phyloP scores from a whole-genome alignment of 2,888 invertebrate genomes.

The Synanthedon myopaeformis region DNA sequence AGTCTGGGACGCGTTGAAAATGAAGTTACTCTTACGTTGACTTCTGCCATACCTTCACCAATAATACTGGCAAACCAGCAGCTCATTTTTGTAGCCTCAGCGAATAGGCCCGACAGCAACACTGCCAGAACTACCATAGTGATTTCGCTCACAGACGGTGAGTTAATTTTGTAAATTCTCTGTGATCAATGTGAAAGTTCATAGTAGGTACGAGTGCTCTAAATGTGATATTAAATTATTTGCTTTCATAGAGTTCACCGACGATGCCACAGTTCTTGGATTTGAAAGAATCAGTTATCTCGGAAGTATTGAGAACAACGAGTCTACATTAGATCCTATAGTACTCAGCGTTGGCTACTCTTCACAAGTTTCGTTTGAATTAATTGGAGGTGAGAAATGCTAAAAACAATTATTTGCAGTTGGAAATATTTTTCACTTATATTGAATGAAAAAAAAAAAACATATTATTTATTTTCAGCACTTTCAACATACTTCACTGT shows the following conservation, averaged over 20 bases:
- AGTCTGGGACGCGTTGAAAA: constrained; percentile 7
- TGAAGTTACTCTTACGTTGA: constrained; percentile 7
- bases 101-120: constrained; percentile 10
- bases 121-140: constrained; percentile 15
- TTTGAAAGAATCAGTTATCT: constrained; percentile 35
- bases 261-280: constrained; percentile 26
- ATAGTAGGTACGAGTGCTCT: too few relatives aligned
- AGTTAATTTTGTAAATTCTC: background rate
- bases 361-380: constrained; percentile 23
- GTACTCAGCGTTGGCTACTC: constrained; percentile 26
- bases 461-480: constrained; percentile 11
- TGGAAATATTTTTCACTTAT: background rate
- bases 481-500: constrained; percentile 14
- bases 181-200: too few relatives aligned
- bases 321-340: constrained; percentile 23
- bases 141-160: constrained; percentile 9
- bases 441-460: too few relatives aligned
- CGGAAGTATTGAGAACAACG: constrained; percentile 26
- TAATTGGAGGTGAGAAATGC: constrained; percentile 32
- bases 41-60: constrained; percentile 12
- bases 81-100: constrained; percentile 17
- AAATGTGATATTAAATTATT: too few relatives aligned
- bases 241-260: background rate
- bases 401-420: background rate
- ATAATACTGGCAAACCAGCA: constrained; percentile 17